Evolutionary conservation across 2,888 invertebrate genomes (phyloP).

Genomic region (Pterostichus madidus): DNA sequence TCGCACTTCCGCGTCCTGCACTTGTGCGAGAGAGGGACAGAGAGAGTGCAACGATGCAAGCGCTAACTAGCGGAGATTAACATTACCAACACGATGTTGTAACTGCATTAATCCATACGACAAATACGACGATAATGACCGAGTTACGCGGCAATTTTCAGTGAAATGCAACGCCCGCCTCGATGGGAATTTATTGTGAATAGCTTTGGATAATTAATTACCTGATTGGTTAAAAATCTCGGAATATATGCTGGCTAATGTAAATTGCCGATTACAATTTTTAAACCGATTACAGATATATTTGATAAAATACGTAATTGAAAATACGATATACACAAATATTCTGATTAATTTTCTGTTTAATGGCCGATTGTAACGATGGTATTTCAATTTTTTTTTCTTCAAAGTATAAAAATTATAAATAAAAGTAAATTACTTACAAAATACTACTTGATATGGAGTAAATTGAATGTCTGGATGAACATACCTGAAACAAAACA

Average conservation of each 20-base stretch:
- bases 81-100: constrained; percentile 61
- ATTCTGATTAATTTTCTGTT: too few species aligned
- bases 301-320: neutral
- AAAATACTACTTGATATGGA: neutral
- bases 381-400: neutral
- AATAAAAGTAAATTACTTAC: constrained; percentile 25
- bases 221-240: constrained; percentile 38
- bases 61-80: constrained; percentile 66
- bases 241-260: neutral
- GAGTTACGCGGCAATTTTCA: constrained; percentile 59
- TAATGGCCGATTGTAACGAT: neutral
- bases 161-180: constrained; percentile 38
- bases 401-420: neutral
- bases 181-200: constrained; percentile 55
- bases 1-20: constrained; percentile 1
- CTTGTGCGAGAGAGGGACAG: neutral
- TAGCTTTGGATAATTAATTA: constrained; percentile 52
- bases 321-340: neutral
- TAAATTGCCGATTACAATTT: constrained; percentile 26
- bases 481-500: constrained; percentile 31
- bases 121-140: constrained; percentile 65
- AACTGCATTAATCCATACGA: constrained; percentile 66
- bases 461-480: neutral
- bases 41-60: constrained; percentile 36
- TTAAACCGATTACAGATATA: neutral